Base-by-base conservation (phyloP, 2,888 invertebrate species). In the Proisotoma minuta region DNA sequence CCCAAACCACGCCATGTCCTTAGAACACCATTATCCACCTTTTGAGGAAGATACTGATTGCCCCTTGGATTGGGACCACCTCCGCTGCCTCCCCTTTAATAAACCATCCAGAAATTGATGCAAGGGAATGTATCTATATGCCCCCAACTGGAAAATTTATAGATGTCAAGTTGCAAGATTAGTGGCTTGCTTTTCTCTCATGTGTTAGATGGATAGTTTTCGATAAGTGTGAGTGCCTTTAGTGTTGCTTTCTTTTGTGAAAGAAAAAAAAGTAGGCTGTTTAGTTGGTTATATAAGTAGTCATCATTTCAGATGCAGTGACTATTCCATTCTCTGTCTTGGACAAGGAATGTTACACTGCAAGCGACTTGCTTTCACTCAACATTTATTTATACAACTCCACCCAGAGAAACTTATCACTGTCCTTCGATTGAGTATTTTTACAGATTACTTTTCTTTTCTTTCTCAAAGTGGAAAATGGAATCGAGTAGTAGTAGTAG, bases 91-190 rank as follows among this genome's bases (percentile, higher is more conserved):
- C 43, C 43, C 20, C 5, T 43, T 43, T 43, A 43, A 43, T 43
- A 43, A 43, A 43, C 10, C 4, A 5, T 43, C 43, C 43, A 18
- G 10, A 10, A 34, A 10, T 34, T 10, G 34, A 34, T 10, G 18
- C 20, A 5, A n/a, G 18, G 18, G 43, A 43, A n/a, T 43, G 10
- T 12, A n/a, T n/a, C 18, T 5, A 43, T 43, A 15, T 43, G 43
- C 18, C 43, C n/a, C n/a, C n/a, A n/a, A 43, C 18, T 12, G 43
- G 43, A 43, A n/a, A 43, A 43, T 43, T 43, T 43, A 43, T 43
- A 43, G 43, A 12, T 43, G 43, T 43, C 43, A 43, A 43, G 43
- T 12, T 20, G 5, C 20, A 43, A 34, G 34, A 34, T 34, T 34
- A 34, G 34, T 34, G 34, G 34, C 15, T 34, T 15, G n/a, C n/a